Evolutionary conservation across 2,888 invertebrate species (phyloP), one percentile per base, ranked within the genome.

Genomic region (Halictus quadricinctus): DNA sequence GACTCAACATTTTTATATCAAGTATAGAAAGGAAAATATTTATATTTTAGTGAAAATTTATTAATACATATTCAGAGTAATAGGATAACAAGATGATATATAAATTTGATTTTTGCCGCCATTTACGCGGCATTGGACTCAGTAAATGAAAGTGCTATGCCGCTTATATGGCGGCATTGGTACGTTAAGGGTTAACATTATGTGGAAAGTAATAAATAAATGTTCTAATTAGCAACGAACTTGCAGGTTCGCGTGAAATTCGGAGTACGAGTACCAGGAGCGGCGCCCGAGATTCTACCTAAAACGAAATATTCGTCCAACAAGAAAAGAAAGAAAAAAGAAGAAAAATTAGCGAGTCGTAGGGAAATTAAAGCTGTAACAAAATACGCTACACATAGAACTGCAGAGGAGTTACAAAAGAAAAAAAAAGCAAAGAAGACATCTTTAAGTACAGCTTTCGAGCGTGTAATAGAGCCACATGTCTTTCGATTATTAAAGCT

Each of bases 181-280:
- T 36, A 36, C 5, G 36, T 36, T 36, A 36, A 36, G 36, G 5
- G 4, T 36, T 36, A 36, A 36, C 5, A 36, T 36, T 36, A 36
- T 36, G 36, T 36, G 36, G 36, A 36, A 36, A 36, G 36, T 36
- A 36, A 36, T 36, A 36, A n/a, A 69, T 1, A 13, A 18, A 41
- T 41, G 21, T 69, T 41, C 8, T 21, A 36, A 70, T n/a, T 13
- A 5, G 10, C 25, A 21, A 43, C 72, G 29, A 73, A 25, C 75
- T 92, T 91, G 21, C 90, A 92, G 92, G 85, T 91, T 90, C 66
- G 83, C 87, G 79, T 86, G 90, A 86, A 89, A 91, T 91, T 90
- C 88, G 88, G 89, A 91, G 87, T 88, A 87, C 83, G 86, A 90
- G 81, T 89, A 89, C 76, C 86, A 83, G 72, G n/a, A 69, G 78